phyloP scores from a whole-genome alignment of 2,113 vertebrate genomes.

The Anolis carolinensis region DNA sequence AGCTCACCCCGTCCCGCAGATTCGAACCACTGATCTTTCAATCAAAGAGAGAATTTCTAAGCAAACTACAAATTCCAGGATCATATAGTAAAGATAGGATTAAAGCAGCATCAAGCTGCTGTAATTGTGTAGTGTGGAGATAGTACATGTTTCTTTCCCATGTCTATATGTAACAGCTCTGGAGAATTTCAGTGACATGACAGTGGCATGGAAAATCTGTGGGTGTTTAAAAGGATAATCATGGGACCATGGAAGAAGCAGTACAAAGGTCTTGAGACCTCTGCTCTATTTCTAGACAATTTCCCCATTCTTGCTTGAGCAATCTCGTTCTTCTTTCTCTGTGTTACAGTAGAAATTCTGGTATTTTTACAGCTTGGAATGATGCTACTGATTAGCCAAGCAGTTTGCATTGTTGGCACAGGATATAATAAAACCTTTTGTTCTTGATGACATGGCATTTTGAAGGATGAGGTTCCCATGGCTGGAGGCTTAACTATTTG shows the following conservation, averaged over 20 bases:
- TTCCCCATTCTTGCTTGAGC: constrained; percentile 43
- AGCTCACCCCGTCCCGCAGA: no score
- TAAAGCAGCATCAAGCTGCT: no score
- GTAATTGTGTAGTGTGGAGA: no score
- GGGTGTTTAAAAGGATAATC: constrained; percentile 59
- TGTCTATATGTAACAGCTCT: constrained; percentile 43
- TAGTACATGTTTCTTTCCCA: constrained; percentile 5
- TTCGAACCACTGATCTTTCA: no score
- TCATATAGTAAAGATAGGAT: no score
- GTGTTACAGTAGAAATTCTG: constrained; percentile 33
- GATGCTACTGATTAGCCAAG: constrained; percentile 16
- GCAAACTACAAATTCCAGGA: no score
- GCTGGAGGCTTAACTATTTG: constrained; percentile 13
- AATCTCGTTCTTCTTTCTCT: constrained; percentile 33
- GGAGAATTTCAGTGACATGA: constrained; percentile 44
- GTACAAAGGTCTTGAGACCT: constrained; percentile 48
- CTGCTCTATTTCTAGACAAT: constrained; percentile 18
- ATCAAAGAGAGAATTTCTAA: no score
- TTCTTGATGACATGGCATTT: constrained; percentile 33
- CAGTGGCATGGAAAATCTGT: constrained; percentile 58
- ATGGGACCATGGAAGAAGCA: constrained; percentile 37
- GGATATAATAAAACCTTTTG: constrained; percentile 47
- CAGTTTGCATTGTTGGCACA: background rate
- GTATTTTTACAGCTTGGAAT: constrained; percentile 43
- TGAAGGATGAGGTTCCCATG: constrained; percentile 31